These are phyloP conservation scores for Orussus abietinus DNA, from an alignment of 1,140 invertebrate genomes.

Conservation along the genomic window DNA sequence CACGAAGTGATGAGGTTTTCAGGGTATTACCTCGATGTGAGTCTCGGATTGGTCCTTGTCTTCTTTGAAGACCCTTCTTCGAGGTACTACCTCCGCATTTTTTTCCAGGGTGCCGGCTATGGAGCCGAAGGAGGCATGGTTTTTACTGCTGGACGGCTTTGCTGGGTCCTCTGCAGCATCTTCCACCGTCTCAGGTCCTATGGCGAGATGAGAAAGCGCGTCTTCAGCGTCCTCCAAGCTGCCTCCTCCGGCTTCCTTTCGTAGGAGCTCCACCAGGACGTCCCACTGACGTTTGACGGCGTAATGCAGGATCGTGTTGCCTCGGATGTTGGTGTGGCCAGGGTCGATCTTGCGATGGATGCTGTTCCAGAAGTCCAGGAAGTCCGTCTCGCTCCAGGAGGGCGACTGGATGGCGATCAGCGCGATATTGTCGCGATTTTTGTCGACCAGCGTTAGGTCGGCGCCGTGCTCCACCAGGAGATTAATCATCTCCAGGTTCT, in stretches of 20 bases:
- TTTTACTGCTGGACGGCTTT: no score
- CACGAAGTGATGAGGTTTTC: no score
- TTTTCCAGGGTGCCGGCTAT: no score
- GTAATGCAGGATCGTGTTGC: constrained; percentile 38
- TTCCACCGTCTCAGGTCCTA: no score
- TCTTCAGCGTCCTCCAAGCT: no score
- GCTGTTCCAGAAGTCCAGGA: constrained; percentile 36
- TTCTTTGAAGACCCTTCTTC: no score
- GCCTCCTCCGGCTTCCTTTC: constrained; percentile 18
- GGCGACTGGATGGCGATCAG: constrained; percentile 36
- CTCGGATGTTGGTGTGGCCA: constrained; percentile 33
- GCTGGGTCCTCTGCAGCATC: no score
- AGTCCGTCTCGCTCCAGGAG: constrained; percentile 37
- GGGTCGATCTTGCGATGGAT: constrained; percentile 28
- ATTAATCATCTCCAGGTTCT: constrained; percentile 37
- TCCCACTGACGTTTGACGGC: constrained; percentile 37
- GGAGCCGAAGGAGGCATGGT: no score
- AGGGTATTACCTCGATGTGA: no score
- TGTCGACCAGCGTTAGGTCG: constrained; percentile 29
- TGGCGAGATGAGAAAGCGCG: no score
- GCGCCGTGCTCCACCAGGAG: constrained; percentile 35
- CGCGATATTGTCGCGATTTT: constrained; percentile 37
- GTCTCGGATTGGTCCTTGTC: no score
- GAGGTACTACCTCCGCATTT: no score
- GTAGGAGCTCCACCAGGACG: constrained; percentile 26